phyloP scores from a whole-genome alignment of 2,888 invertebrate species.

The Conops quadrifasciatus region DNA sequence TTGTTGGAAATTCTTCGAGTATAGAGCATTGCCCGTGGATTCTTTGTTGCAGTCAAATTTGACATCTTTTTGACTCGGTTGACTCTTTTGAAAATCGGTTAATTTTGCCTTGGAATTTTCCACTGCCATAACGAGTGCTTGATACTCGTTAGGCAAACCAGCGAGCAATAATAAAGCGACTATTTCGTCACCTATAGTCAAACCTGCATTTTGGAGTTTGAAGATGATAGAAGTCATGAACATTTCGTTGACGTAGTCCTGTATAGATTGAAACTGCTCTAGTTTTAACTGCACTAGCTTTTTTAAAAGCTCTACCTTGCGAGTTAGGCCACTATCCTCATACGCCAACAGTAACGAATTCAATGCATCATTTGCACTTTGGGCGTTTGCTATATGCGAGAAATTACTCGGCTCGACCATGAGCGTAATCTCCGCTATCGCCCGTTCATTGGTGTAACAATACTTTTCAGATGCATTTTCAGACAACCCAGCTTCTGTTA shows the following conservation, averaged over 20 bases:
- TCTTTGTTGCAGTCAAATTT: conserved; percentile 30
- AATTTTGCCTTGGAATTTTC: conserved; percentile 15
- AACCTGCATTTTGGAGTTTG: conserved; percentile 40
- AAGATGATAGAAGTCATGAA: conserved; percentile 37
- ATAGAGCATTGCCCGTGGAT: conserved; percentile 14
- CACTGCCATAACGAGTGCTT: conserved; percentile 9
- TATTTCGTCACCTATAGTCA: conserved; percentile 42
- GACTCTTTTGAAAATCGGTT: no score
- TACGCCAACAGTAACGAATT: conserved; percentile 39
- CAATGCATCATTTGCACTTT: conserved; percentile 44
- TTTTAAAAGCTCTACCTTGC: conserved; percentile 40
- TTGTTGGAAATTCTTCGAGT: conserved; percentile 24
- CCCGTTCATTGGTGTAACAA: conserved; percentile 14
- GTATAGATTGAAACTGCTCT: conserved; percentile 34
- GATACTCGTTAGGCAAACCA: conserved; percentile 34
- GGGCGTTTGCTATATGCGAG: conserved; percentile 41
- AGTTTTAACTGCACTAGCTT: conserved; percentile 39
- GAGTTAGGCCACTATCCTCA: conserved; percentile 42
- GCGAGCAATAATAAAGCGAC: conserved; percentile 41
- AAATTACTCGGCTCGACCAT: conserved; percentile 16
- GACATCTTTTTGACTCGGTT: conserved; percentile 36
- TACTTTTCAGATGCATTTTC: conserved; percentile 33
- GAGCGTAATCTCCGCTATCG: conserved; percentile 7
- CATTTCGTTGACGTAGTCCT: conserved; percentile 42
- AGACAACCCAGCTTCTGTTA: conserved; percentile 38